Percentiles rank a stretch among this genome's conserved stretches.
Evolutionary conservation across 2,797 vertebrate genomes (phyloP).

Genomic region (Liasis olivaceus): DNA sequence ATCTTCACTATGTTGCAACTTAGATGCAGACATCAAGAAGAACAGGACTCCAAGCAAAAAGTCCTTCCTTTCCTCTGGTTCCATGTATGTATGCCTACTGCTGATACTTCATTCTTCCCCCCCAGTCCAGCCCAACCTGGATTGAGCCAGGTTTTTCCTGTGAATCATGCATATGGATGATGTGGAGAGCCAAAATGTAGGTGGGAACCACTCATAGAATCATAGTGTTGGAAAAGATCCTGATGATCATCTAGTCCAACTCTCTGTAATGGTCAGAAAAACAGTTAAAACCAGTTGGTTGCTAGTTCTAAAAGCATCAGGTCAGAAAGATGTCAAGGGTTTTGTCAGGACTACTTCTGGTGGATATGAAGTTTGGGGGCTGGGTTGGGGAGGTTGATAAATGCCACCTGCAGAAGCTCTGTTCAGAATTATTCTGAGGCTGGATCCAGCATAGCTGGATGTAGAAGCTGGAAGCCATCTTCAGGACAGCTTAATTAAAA

Average conservation of each 20-base stretch:
- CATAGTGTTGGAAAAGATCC: too few species aligned
- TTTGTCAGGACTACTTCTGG: not conserved
- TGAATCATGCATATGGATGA: not conserved
- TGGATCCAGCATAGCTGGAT: not conserved
- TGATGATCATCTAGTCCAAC: too few species aligned
- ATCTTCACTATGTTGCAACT: slow-evolving; percentile 35
- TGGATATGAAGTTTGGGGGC: not conserved
- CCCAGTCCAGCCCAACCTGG: rapidly evolving
- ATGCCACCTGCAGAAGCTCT: not conserved
- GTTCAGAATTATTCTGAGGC: too few species aligned
- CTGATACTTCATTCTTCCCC: not conserved
- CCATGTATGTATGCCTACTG: slow-evolving; percentile 78
- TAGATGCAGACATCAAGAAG: slow-evolving; percentile 89
- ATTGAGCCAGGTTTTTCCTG: not conserved
- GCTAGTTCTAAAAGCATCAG: not conserved
- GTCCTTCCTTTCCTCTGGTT: slow-evolving; percentile 85
- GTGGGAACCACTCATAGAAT: not conserved
- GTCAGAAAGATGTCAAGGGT: not conserved
- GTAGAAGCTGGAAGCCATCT: not conserved
- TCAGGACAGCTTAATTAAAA: not conserved
- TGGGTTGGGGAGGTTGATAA: not conserved
- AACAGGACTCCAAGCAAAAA: slow-evolving; percentile 75
- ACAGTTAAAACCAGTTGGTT: not conserved
- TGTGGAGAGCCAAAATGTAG: too few species aligned
- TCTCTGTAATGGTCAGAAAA: too few species aligned